phyloP scores from a whole-genome alignment of 2,797 vertebrate species.

The Allobates femoralis region DNA sequence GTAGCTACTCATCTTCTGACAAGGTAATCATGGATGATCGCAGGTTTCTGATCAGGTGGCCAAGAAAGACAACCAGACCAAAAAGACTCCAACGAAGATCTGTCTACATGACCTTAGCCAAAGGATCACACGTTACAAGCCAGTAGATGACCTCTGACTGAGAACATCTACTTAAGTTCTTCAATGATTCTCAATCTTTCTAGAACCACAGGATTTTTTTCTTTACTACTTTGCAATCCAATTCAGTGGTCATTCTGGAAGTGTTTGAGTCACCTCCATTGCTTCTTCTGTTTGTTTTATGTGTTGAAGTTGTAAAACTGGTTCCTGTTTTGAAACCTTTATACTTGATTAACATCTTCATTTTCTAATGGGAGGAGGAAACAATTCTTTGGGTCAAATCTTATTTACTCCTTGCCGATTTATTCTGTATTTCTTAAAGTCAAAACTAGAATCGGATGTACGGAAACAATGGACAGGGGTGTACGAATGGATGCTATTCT shows the following conservation, averaged over 20 bases:
- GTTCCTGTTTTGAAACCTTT: slow-evolving; percentile 35
- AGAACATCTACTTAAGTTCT: not conserved
- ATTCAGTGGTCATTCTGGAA: not conserved
- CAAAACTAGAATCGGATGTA: no score
- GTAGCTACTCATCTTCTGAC: not conserved
- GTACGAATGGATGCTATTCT: no score
- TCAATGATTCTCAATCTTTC: not conserved
- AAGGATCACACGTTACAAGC: not conserved
- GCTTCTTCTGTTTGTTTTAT: slow-evolving; percentile 37
- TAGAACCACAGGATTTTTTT: not conserved
- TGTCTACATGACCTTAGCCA: not conserved
- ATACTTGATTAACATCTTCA: not conserved
- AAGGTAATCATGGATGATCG: not conserved
- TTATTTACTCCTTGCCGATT: not conserved
- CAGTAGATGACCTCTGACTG: no score
- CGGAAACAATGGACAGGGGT: no score
- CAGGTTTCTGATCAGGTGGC: not conserved
- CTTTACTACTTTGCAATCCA: not conserved
- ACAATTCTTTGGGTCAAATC: not conserved
- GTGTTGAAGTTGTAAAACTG: slow-evolving; percentile 40
- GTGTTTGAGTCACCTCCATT: not conserved
- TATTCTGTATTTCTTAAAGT: no score
- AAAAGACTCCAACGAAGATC: not conserved
- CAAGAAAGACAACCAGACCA: not conserved
- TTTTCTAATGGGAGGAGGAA: not conserved